phyloP scores from a whole-genome alignment of 2,888 invertebrate species.

The Agrochola litura region DNA sequence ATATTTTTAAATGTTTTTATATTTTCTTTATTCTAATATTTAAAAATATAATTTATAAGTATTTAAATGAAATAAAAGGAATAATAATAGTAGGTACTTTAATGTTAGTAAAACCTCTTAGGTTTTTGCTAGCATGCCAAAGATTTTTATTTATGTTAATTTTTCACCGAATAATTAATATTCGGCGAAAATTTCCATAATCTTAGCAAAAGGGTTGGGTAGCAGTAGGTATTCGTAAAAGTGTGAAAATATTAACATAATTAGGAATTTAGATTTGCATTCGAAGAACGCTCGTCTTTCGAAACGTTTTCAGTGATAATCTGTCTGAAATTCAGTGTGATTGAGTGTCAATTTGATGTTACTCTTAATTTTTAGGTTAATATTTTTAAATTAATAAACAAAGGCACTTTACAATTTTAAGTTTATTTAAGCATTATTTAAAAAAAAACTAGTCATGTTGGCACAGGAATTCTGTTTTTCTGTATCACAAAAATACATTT shows the following conservation, averaged over 20 bases:
- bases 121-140: not conserved
- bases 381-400: constrained; percentile 21
- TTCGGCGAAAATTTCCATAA: too few species aligned
- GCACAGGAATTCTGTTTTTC: constrained; percentile 59
- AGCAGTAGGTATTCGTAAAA: not conserved
- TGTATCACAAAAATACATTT: constrained; percentile 45
- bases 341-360: not conserved
- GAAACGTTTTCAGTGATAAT: not conserved
- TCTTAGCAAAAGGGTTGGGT: not conserved
- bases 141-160: too few species aligned
- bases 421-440: constrained; percentile 57
- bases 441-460: constrained; percentile 45
- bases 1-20: too few species aligned
- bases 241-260: too few species aligned
- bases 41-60: too few species aligned
- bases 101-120: not conserved
- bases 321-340: not conserved
- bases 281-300: not conserved
- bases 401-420: constrained; percentile 10
- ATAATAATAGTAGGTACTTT: too few species aligned
- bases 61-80: too few species aligned
- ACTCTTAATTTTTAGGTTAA: not conserved
- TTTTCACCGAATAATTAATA: not conserved
- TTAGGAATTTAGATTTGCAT: not conserved
- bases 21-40: too few species aligned